Percentiles rank a stretch among this genome's conserved stretches.
phyloP scores from a whole-genome alignment of 2,797 vertebrate genomes.

The Clarias platycephalus region DNA sequence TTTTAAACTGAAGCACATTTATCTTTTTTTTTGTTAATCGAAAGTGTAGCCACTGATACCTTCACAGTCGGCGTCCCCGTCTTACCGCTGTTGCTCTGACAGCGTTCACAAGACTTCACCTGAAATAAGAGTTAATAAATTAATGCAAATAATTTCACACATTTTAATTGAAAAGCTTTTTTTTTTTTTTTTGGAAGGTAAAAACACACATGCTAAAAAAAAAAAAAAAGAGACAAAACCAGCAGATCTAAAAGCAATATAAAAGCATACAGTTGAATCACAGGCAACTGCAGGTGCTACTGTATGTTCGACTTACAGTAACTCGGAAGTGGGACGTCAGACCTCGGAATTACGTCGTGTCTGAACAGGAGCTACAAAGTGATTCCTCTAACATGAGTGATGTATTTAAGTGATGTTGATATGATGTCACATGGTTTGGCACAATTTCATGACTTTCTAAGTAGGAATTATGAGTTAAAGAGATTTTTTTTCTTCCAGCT shows the following conservation, averaged over 20 bases:
- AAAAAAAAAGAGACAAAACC: background rate
- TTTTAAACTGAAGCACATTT: background rate
- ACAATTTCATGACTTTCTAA: background rate
- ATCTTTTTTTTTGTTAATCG: background rate
- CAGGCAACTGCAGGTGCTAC: background rate
- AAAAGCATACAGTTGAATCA: background rate
- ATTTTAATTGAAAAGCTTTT: background rate
- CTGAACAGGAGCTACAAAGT: background rate
- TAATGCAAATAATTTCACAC: background rate
- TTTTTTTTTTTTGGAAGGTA: background rate
- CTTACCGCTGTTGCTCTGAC: background rate
- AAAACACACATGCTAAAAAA: background rate
- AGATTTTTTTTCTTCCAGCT: background rate
- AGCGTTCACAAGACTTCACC: conserved; percentile 24
- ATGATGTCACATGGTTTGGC: background rate
- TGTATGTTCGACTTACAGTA: background rate
- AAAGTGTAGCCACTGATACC: background rate
- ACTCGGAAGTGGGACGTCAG: background rate
- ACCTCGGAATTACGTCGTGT: background rate
- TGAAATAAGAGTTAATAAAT: background rate
- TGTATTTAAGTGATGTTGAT: background rate
- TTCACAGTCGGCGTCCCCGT: background rate
- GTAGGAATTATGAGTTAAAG: background rate
- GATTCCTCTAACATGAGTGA: background rate
- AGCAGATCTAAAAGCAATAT: background rate